A percentile compares a stretch with the other conserved stretches of the same genome.
These are phyloP conservation scores for Paraescarpia echinospica DNA, from an alignment of 1,140 invertebrate species.

Conservation along the genomic window DNA sequence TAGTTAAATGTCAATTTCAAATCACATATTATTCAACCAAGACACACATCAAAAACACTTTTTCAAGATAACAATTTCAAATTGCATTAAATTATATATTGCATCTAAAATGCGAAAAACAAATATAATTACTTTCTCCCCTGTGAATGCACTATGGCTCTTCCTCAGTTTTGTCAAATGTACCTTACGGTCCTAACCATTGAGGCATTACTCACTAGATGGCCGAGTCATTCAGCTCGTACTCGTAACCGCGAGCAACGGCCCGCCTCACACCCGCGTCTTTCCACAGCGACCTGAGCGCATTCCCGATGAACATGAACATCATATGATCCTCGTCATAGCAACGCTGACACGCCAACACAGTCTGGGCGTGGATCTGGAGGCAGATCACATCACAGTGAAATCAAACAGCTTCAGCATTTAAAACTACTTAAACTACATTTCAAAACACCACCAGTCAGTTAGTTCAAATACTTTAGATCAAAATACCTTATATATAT, in stretches of 20 bases:
- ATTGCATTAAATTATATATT: no score
- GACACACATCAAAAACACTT: no score
- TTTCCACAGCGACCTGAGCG: conserved; percentile 55
- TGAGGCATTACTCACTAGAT: conserved; percentile 54
- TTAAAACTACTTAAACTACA: not conserved
- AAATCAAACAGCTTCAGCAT: not conserved
- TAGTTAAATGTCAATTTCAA: no score
- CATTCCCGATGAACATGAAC: conserved; percentile 44
- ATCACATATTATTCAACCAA: no score
- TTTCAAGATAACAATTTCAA: no score
- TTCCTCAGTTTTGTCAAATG: no score
- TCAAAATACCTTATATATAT: not conserved
- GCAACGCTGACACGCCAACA: conserved; percentile 54
- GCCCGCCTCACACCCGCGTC: conserved; percentile 65
- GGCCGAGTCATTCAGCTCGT: conserved; percentile 60
- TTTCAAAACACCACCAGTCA: not conserved
- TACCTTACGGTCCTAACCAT: no score
- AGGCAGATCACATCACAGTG: conserved; percentile 32
- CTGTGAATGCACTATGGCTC: not conserved
- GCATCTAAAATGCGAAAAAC: no score
- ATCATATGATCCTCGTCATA: conserved; percentile 55
- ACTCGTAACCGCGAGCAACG: conserved; percentile 65
- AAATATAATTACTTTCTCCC: no score
- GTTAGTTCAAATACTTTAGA: not conserved
- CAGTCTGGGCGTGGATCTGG: conserved; percentile 58